Base-by-base conservation (phyloP, 1,140 invertebrate species). In the Rhynchophorus ferrugineus region DNA sequence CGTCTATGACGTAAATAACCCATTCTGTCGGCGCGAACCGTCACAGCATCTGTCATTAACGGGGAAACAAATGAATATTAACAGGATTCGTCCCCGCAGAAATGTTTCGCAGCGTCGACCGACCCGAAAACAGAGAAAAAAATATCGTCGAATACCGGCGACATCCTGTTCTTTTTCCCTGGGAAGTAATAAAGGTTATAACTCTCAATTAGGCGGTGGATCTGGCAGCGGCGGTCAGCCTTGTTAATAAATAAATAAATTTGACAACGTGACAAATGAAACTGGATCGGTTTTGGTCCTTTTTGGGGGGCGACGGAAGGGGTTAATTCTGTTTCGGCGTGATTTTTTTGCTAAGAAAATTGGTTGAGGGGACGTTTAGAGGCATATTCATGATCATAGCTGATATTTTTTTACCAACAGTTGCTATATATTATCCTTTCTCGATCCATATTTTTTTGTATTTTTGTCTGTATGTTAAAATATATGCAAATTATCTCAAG, bases 211-310 rank as follows among this genome's bases (percentile, higher is more conserved):
- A 64, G 36, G 21, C n/a, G n/a, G n/a, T n/a, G 41, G 41, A 54
- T 43, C 50, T 58, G 46, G 49, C 36, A 47, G 48, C 54, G 52
- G 54, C 56, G 61, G 55, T 46, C 60, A 61, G 49, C 50, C 55
- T 53, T 57, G 54, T 61, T 56, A n/a, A n/a, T n/a, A n/a, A 59
- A 64, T 64, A 64, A 64, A 64, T 64, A 64, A 52, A 52, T 52
- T 52, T 52, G 49, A 52, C 49, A 29, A 13, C 22, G 16, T 50
- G 49, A 52, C 49, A 44, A 44, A 52, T 52, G 41, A 24, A 34
- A 29, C 18, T 34, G 48, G 33, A 50, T 50, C 22, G 48, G 48
- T 43, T 50, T 50, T 49, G 42, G 42, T 41, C 48, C 44, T 50
- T 50, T 50, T 41, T 41, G 38, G 17, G 35, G 14, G 9, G 21